phyloP scores from a whole-genome alignment of 2,113 vertebrate genomes.

The Maccullochella peelii region DNA sequence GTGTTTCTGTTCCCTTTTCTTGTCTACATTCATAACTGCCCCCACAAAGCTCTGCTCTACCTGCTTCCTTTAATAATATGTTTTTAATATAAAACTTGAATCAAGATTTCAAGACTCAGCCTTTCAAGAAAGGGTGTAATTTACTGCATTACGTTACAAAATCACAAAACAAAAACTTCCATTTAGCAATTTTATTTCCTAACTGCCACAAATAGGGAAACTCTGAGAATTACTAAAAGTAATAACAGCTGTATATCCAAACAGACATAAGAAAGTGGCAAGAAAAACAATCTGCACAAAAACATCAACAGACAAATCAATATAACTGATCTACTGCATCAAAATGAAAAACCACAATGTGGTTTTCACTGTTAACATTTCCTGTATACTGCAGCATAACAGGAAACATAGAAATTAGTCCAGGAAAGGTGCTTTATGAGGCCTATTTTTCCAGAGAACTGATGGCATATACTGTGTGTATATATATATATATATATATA shows the following conservation, averaged over 20 bases:
- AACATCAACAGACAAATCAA: neutral
- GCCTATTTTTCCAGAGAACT: neutral
- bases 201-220: neutral
- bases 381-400: neutral
- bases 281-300: neutral
- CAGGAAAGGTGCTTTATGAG: neutral
- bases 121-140: neutral
- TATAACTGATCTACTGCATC: neutral
- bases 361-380: neutral
- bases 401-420: constrained; percentile 13
- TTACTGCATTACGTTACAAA: neutral
- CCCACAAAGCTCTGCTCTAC: neutral
- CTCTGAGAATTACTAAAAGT: neutral
- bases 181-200: neutral
- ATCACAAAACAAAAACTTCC: neutral
- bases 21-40: neutral
- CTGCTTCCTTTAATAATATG: neutral
- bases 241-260: neutral
- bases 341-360: constrained; percentile 17
- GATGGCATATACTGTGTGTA: neutral
- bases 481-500: neutral
- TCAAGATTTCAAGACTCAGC: neutral
- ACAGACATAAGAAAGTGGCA: neutral
- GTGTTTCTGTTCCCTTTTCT: constrained; percentile 47
- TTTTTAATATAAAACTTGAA: neutral